Conservation (phyloP, 2,113 vertebrate species). For the Silurus glanis region DNA sequence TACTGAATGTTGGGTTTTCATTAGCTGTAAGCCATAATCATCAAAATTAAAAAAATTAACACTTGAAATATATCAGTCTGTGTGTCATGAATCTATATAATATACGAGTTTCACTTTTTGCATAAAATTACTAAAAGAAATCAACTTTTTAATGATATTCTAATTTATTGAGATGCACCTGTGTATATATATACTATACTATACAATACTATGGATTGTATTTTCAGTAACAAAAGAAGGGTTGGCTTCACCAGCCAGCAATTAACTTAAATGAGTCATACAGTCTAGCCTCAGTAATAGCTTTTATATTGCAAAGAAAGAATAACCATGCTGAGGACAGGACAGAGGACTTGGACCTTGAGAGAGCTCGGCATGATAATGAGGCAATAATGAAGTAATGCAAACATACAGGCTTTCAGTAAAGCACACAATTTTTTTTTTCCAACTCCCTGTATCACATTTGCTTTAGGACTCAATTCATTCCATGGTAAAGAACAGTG, state of each 20-base stretch:
- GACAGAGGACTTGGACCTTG: neutral
- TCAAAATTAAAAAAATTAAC: no score
- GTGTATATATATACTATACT: no score
- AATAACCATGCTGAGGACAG: conserved; percentile 10
- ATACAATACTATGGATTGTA: neutral
- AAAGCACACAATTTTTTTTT: neutral
- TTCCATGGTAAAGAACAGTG: neutral
- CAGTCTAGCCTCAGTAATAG: conserved; percentile 15
- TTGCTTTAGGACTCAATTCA: neutral
- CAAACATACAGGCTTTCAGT: conserved; percentile 16
- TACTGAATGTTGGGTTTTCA: no score
- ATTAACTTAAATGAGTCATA: neutral
- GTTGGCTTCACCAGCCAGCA: neutral
- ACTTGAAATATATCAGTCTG: no score
- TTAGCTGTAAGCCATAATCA: no score
- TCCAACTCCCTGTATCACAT: neutral
- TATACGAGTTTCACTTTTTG: no score
- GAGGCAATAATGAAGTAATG: conserved; percentile 9
- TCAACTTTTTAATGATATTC: no score
- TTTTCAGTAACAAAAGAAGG: neutral
- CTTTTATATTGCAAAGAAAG: neutral
- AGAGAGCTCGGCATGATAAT: conserved; percentile 18
- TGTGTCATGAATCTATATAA: no score
- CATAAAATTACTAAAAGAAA: no score
- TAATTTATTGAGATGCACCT: no score